A percentile compares a stretch with the other conserved stretches of the same genome.
Evolutionary conservation across 53 echinoderm and acorn worm genomes (phyloP).

Genomic region (Holothuria leucospilota): DNA sequence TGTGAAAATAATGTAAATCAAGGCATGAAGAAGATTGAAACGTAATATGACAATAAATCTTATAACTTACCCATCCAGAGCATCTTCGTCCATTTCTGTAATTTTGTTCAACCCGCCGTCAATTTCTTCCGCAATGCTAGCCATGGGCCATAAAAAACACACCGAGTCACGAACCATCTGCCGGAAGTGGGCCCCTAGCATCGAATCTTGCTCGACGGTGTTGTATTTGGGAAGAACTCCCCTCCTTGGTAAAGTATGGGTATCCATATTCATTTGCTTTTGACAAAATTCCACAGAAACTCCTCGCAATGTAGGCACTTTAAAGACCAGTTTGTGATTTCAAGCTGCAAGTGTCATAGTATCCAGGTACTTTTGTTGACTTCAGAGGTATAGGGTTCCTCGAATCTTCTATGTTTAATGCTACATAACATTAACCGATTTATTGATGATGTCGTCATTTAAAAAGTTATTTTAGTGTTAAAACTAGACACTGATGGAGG

Average conservation of each 20-base stretch:
- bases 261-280: constrained; percentile 10
- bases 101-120: constrained; percentile 66
- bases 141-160: constrained; percentile 99
- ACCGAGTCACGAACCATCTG: constrained; percentile 89
- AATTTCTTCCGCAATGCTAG: constrained; percentile 88
- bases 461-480: too few relatives aligned
- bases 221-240: constrained; percentile 48
- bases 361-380: too few relatives aligned
- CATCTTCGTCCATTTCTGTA: constrained; percentile 68
- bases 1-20: too few relatives aligned
- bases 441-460: too few relatives aligned
- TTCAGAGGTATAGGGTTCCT: too few relatives aligned
- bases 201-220: constrained; percentile 38
- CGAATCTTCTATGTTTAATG: too few relatives aligned
- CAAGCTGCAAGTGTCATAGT: too few relatives aligned
- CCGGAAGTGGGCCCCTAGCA: constrained; percentile 60
- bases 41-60: too few relatives aligned
- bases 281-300: neutral
- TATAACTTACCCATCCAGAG: constrained; percentile 73
- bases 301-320: neutral
- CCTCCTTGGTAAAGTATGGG: constrained; percentile 24
- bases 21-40: too few relatives aligned
- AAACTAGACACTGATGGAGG: too few relatives aligned
- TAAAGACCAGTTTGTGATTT: too few relatives aligned
- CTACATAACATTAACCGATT: too few relatives aligned